These are phyloP conservation scores for Rhopalosiphum padi DNA, from an alignment of 1,140 invertebrate genomes.

Conservation along the genomic window DNA sequence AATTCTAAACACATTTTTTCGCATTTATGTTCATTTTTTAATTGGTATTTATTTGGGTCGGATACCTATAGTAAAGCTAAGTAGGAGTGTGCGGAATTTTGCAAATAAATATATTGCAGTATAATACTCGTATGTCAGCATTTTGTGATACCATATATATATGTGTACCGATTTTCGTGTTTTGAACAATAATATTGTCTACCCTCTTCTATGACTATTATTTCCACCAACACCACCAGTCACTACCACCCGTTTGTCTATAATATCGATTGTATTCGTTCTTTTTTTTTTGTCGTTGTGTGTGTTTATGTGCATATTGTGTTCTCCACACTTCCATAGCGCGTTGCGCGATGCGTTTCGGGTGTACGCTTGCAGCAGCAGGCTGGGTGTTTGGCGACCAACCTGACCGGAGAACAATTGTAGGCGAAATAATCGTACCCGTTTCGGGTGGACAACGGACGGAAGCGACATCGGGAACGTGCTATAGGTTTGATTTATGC, in stretches of 20 bases:
- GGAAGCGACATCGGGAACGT: slow-evolving; percentile 55
- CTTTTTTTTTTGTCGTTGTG: background rate
- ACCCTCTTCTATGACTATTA: background rate
- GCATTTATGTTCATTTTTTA: background rate
- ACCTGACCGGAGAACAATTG: slow-evolving; percentile 47
- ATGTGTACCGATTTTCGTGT: background rate
- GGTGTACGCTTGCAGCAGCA: background rate
- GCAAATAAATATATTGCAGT: background rate
- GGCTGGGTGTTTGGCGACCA: background rate
- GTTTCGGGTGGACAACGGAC: slow-evolving; percentile 36
- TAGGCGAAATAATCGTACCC: slow-evolving; percentile 24
- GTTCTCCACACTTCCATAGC: background rate
- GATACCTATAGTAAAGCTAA: background rate
- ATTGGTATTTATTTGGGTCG: background rate
- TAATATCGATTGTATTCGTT: slow-evolving; percentile 22
- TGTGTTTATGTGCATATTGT: background rate
- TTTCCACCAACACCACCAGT: background rate
- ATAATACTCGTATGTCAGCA: background rate
- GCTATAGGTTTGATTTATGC: slow-evolving; percentile 53
- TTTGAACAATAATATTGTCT: slow-evolving; percentile 29
- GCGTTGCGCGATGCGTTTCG: background rate
- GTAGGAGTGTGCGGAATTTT: background rate
- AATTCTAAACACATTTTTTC: background rate
- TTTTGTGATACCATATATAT: background rate
- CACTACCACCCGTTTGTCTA: background rate